phyloP scores from a whole-genome alignment of 2,888 invertebrate genomes.

The Chironomus riparius region DNA sequence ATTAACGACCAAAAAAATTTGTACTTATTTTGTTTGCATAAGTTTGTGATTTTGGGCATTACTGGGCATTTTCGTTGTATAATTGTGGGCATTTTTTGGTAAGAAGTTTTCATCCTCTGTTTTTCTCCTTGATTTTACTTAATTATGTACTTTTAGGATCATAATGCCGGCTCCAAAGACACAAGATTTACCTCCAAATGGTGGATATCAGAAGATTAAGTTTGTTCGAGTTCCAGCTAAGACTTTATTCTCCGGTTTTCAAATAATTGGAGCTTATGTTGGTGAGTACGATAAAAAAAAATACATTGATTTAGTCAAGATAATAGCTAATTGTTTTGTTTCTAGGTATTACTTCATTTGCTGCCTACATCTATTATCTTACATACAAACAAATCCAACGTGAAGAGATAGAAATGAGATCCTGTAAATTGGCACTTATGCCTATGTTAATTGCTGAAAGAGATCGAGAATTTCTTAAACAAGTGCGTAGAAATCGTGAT shows the following conservation, averaged over 20 bases:
- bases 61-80: too few species aligned
- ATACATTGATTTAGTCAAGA: background rate
- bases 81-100: too few species aligned
- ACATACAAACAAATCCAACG: slow-evolving; percentile 47
- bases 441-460: slow-evolving; percentile 75
- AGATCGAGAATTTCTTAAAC: slow-evolving; percentile 74
- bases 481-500: slow-evolving; percentile 68
- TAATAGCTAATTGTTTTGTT: background rate
- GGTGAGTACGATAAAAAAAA: slow-evolving; percentile 34
- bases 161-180: slow-evolving; percentile 40
- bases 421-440: slow-evolving; percentile 63
- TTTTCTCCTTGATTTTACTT: background rate
- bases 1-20: too few species aligned
- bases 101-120: background rate
- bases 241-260: slow-evolving; percentile 56
- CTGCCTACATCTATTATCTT: slow-evolving; percentile 50
- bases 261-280: slow-evolving; percentile 53
- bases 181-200: slow-evolving; percentile 90
- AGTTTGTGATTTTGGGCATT: too few species aligned
- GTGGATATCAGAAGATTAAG: slow-evolving; percentile 76
- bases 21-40: too few species aligned
- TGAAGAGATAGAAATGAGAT: slow-evolving; percentile 63
- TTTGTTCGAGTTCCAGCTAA: slow-evolving; percentile 64
- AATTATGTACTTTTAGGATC: background rate
- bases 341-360: slow-evolving; percentile 46